Evolutionary conservation across 2,797 vertebrate species (phyloP).

Genomic region (Enteromius anoplus): DNA sequence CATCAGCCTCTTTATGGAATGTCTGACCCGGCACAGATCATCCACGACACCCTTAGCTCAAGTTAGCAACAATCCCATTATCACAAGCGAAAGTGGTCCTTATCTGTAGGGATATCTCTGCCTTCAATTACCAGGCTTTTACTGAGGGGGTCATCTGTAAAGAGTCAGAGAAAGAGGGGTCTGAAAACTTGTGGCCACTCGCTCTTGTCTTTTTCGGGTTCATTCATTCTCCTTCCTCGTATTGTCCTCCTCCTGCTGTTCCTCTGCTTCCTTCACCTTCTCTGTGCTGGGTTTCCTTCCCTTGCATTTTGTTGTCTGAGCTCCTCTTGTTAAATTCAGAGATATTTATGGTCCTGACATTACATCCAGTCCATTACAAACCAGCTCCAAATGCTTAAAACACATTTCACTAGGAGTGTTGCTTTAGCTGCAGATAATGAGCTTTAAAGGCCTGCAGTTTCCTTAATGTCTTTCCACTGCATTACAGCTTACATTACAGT

Average conservation of each 20-base stretch:
- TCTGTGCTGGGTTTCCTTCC: constrained; percentile 51
- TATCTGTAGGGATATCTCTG: constrained; percentile 9
- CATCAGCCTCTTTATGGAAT: constrained; percentile 51
- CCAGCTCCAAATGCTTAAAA: constrained; percentile 28
- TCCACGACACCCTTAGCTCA: constrained; percentile 32
- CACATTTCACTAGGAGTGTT: constrained; percentile 35
- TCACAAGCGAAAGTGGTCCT: constrained; percentile 33
- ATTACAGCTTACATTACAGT: constrained; percentile 29
- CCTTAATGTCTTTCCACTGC: constrained; percentile 48
- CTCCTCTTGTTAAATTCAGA: constrained; percentile 36
- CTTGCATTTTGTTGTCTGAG: constrained; percentile 32
- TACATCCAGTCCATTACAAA: constrained; percentile 24
- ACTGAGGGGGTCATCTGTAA: constrained; percentile 6
- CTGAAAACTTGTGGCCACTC: constrained; percentile 41
- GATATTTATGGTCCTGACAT: constrained; percentile 20
- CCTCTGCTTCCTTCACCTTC: constrained; percentile 45
- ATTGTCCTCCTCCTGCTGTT: constrained; percentile 53
- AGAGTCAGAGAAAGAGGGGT: background rate
- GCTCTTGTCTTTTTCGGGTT: constrained; percentile 45
- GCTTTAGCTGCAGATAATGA: constrained; percentile 43
- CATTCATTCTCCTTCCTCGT: constrained; percentile 51
- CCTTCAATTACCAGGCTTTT: constrained; percentile 32
- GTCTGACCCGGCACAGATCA: constrained; percentile 43
- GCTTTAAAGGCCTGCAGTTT: constrained; percentile 35
- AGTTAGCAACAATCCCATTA: constrained; percentile 46